Percentiles rank a stretch among this genome's conserved stretches.
phyloP scores from a whole-genome alignment of 2,797 vertebrate species.

The Galago senegalensis region DNA sequence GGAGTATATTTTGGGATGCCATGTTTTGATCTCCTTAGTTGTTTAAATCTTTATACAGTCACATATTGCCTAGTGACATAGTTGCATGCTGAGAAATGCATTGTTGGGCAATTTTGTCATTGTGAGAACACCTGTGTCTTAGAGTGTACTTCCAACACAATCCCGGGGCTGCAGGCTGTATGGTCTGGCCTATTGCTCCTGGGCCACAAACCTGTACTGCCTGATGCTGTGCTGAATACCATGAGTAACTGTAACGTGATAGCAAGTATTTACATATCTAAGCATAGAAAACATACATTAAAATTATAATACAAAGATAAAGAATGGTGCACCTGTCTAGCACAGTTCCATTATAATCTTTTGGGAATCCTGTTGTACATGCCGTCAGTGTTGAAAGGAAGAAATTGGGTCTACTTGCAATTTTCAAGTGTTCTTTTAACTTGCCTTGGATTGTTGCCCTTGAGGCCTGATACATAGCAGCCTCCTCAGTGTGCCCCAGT shows the following conservation, averaged over 20 bases:
- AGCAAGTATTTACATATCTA: neutral
- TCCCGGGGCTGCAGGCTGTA: neutral
- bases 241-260: neutral
- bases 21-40: neutral
- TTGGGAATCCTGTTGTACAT: neutral
- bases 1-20: neutral
- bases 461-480: neutral
- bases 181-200: neutral
- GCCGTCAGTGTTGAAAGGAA: neutral
- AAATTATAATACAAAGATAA: neutral
- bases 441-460: neutral
- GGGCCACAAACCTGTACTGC: neutral
- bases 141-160: neutral
- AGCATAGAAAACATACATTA: neutral
- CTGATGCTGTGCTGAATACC: neutral
- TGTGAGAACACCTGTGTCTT: too few relatives aligned
- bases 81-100: neutral
- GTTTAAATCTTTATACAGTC: neutral
- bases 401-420: neutral
- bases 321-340: neutral
- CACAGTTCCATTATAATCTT: neutral
- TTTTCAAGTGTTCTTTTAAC: slow-evolving; percentile 15
- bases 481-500: too few relatives aligned
- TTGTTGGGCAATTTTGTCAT: neutral
- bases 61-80: neutral